Percentiles rank a stretch among this genome's conserved stretches.
Conservation (phyloP, 2,888 invertebrate genomes). For the Carcina quercana region DNA sequence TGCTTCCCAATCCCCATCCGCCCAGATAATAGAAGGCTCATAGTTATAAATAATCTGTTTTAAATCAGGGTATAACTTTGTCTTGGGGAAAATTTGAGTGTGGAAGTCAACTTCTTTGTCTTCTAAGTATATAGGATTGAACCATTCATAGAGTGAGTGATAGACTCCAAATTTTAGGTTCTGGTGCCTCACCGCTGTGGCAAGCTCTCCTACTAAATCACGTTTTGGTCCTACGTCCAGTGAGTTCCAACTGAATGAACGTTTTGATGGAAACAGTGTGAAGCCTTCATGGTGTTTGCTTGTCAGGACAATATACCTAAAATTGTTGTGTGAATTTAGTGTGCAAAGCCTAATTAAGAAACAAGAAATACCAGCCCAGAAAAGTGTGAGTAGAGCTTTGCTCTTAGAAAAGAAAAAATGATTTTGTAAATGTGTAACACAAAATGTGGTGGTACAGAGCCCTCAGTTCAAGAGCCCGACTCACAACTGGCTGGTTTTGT, state of each 20-base stretch:
- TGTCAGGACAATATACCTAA: slow-evolving; percentile 86
- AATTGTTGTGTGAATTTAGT: neutral
- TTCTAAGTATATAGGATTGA: slow-evolving; percentile 84
- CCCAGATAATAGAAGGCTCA: slow-evolving; percentile 89
- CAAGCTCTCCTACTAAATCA: slow-evolving; percentile 86
- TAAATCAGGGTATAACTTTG: slow-evolving; percentile 87
- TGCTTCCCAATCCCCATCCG: slow-evolving; percentile 97
- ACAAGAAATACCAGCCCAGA: neutral
- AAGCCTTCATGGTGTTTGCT: slow-evolving; percentile 94
- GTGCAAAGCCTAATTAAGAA: neutral
- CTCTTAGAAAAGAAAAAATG: neutral
- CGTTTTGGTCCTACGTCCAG: slow-evolving; percentile 84
- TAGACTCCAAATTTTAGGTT: slow-evolving; percentile 87
- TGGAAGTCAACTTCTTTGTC: slow-evolving; percentile 79
- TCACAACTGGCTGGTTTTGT: no score
- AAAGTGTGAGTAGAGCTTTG: neutral
- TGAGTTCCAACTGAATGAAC: slow-evolving; percentile 90
- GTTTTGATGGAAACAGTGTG: slow-evolving; percentile 87
- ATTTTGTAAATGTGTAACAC: no score
- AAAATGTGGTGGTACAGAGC: no score
- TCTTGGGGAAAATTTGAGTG: slow-evolving; percentile 77
- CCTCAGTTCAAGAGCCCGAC: no score
- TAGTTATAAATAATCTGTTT: slow-evolving; percentile 82
- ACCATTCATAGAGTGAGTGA: slow-evolving; percentile 93
- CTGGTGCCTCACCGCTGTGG: slow-evolving; percentile 76